Evolutionary conservation across 2,797 vertebrate genomes (phyloP).

Genomic region (Scolopax bukidnonensis): DNA sequence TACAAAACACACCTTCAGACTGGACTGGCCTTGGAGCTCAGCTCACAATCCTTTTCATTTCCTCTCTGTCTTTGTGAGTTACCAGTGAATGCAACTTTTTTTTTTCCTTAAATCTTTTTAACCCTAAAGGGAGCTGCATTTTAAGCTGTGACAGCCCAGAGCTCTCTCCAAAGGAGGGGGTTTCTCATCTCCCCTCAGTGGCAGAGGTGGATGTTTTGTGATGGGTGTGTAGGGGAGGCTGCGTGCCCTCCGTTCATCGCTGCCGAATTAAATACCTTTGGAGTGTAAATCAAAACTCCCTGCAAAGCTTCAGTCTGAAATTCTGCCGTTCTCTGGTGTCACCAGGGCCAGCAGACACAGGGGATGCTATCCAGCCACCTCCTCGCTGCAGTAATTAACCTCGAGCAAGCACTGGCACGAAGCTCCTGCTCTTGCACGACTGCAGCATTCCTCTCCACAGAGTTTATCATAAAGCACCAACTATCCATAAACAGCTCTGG

Average conservation of each 20-base stretch:
- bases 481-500: slow-evolving; percentile 50
- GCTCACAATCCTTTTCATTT: neutral
- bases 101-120: neutral
- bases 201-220: neutral
- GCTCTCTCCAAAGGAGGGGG: neutral
- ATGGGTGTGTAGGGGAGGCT: fast-evolving
- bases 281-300: neutral
- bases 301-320: neutral
- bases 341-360: neutral
- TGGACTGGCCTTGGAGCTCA: neutral
- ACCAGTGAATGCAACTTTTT: neutral
- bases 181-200: neutral
- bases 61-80: neutral
- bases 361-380: neutral
- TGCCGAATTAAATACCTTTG: neutral
- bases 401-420: slow-evolving; percentile 38
- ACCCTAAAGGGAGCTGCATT: neutral
- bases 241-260: fast-evolving
- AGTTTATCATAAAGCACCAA: slow-evolving; percentile 42
- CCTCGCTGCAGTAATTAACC: neutral
- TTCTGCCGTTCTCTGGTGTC: neutral
- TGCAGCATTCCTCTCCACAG: slow-evolving; percentile 37
- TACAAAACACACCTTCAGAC: neutral
- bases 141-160: neutral
- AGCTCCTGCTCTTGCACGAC: slow-evolving; percentile 40